These are phyloP conservation scores for Micrasema longulum DNA, from an alignment of 1,140 invertebrate species.

Conservation along the genomic window DNA sequence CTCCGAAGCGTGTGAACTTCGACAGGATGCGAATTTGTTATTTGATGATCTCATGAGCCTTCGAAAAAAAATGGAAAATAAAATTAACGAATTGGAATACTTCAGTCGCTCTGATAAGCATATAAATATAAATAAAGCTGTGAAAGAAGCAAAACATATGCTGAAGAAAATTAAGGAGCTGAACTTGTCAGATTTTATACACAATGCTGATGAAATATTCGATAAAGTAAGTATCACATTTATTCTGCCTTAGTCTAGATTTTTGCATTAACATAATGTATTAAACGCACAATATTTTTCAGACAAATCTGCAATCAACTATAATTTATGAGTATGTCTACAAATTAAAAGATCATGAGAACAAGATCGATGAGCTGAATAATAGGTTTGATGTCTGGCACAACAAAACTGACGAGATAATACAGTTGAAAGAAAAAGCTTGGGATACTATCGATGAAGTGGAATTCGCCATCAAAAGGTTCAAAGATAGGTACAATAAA, in stretches of 20 bases:
- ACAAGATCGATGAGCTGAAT: slow-evolving; percentile 58
- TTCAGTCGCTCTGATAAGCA: slow-evolving; percentile 70
- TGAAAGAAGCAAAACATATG: slow-evolving; percentile 71
- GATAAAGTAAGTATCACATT: slow-evolving; percentile 59
- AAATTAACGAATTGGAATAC: slow-evolving; percentile 64
- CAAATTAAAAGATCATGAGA: slow-evolving; percentile 64
- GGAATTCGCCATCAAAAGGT: slow-evolving; percentile 57
- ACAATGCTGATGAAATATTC: slow-evolving; percentile 66
- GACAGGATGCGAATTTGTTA: slow-evolving; percentile 47
- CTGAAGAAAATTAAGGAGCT: slow-evolving; percentile 70
- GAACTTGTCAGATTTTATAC: slow-evolving; percentile 63
- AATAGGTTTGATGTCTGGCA: slow-evolving; percentile 64
- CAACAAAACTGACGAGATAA: slow-evolving; percentile 60
- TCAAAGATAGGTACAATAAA: slow-evolving; percentile 53
- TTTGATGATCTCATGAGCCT: slow-evolving; percentile 51
- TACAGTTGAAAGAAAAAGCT: slow-evolving; percentile 59
- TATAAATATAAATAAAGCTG: slow-evolving; percentile 70
- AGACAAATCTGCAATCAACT: slow-evolving; percentile 64
- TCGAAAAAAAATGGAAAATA: slow-evolving; percentile 55
- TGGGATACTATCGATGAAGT: slow-evolving; percentile 63
- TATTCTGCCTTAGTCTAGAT: not conserved
- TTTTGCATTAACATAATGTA: not conserved
- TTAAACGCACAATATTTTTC: slow-evolving; percentile 16
- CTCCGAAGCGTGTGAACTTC: slow-evolving; percentile 44
- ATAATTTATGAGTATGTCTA: slow-evolving; percentile 62